Conservation (phyloP, 2,113 vertebrate genomes). For the Pampusana beccarii region DNA sequence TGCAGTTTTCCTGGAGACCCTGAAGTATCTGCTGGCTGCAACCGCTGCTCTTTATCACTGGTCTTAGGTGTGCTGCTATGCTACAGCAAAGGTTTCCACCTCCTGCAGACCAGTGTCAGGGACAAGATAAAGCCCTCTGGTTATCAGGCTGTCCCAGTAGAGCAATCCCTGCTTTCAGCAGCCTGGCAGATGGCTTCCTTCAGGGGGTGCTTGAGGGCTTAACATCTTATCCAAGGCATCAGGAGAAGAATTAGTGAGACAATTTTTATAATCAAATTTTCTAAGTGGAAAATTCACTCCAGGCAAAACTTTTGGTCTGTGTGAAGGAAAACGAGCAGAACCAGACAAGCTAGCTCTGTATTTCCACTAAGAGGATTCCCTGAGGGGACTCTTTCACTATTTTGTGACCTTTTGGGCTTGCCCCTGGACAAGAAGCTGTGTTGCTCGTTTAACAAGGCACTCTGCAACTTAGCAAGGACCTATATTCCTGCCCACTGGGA, state of each 20-base stretch:
- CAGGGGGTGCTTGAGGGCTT: not conserved
- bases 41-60: not conserved
- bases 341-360: not conserved
- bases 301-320: not conserved
- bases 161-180: not conserved
- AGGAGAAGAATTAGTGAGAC: not conserved
- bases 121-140: not conserved
- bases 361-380: not conserved
- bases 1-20: not conserved
- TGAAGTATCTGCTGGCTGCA: not conserved
- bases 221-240: not conserved
- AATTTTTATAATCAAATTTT: not conserved
- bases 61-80: not conserved
- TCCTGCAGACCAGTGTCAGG: not conserved
- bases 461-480: not conserved
- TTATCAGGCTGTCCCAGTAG: not conserved
- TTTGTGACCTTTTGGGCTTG: not conserved
- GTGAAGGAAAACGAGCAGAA: not conserved
- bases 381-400: rapidly evolving
- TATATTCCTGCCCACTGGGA: not conserved
- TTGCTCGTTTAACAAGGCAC: not conserved
- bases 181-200: not conserved
- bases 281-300: not conserved
- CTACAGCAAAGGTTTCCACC: not conserved
- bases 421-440: not conserved